Percentiles rank a stretch among this genome's conserved stretches.
Conservation (phyloP, 1,140 invertebrate genomes). For the Anoplolepis gracilipes region DNA sequence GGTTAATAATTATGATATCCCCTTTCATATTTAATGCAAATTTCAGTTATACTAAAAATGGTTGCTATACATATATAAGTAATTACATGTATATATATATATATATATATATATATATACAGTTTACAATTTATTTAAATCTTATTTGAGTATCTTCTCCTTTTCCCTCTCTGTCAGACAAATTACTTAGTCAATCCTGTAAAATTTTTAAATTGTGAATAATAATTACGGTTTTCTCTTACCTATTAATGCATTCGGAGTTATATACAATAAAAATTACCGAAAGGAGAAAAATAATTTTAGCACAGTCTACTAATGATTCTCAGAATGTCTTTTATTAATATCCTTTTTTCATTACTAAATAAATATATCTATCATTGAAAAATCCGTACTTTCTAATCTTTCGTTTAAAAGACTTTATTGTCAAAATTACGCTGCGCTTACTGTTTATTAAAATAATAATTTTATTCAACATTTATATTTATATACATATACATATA, state of each 20-base stretch:
- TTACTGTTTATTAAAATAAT: constrained; percentile 1
- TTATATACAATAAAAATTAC: background rate
- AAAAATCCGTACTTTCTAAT: background rate
- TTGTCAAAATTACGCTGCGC: background rate
- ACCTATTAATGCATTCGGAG: background rate
- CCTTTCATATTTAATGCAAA: constrained; percentile 9
- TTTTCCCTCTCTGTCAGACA: background rate
- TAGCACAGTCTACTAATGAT: background rate
- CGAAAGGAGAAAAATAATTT: background rate
- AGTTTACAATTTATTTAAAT: constrained; percentile 27
- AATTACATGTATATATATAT: background rate
- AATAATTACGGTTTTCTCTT: background rate
- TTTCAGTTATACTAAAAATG: constrained; percentile 3
- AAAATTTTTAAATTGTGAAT: background rate
- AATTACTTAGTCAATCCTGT: constrained; percentile 17
- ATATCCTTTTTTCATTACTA: background rate
- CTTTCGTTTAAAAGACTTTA: background rate
- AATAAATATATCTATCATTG: background rate
- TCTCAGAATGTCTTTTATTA: background rate
- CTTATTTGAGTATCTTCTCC: background rate
- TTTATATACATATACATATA: no score
- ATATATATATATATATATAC: no score
- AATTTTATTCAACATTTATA: background rate
- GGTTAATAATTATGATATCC: background rate
- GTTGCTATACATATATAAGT: background rate